These are phyloP conservation scores for Thomomys bottae DNA, from an alignment of 2,113 vertebrate species.

Conservation along the genomic window DNA sequence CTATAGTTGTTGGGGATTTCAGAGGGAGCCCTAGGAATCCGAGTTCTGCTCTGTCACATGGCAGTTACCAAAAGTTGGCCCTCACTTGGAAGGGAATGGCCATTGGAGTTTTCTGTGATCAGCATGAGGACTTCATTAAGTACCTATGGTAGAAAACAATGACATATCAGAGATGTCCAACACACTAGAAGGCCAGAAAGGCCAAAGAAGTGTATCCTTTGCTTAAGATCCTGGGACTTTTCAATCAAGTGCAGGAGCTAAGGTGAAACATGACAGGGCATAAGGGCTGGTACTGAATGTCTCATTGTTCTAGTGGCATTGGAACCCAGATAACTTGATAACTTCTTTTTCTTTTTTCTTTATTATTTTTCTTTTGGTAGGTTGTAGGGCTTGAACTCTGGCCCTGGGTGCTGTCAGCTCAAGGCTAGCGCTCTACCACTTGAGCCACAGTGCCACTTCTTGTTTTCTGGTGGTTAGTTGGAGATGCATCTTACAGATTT, in stretches of 20 bases:
- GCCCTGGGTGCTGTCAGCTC: no score
- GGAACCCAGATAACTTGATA: not conserved
- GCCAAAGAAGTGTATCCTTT: not conserved
- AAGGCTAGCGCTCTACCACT: no score
- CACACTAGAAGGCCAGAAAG: not conserved
- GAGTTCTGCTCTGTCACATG: not conserved
- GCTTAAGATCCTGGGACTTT: not conserved
- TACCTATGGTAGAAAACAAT: accelerated
- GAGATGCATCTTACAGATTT: no score
- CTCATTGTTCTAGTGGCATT: not conserved
- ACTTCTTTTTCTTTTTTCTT: no score
- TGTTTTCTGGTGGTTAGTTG: no score
- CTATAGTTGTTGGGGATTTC: not conserved
- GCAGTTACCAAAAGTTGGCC: not conserved
- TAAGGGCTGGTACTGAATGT: not conserved
- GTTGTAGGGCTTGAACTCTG: no score
- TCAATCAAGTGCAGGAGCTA: not conserved
- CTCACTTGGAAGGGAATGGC: not conserved
- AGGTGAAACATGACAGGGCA: not conserved
- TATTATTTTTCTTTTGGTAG: no score
- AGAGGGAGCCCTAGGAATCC: not conserved
- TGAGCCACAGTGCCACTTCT: no score
- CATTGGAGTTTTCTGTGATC: no score
- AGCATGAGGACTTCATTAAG: not conserved
- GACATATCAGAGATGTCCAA: not conserved